Conservation (phyloP, 1,140 invertebrate species). For the Pseudomyrmex dendroicus region DNA sequence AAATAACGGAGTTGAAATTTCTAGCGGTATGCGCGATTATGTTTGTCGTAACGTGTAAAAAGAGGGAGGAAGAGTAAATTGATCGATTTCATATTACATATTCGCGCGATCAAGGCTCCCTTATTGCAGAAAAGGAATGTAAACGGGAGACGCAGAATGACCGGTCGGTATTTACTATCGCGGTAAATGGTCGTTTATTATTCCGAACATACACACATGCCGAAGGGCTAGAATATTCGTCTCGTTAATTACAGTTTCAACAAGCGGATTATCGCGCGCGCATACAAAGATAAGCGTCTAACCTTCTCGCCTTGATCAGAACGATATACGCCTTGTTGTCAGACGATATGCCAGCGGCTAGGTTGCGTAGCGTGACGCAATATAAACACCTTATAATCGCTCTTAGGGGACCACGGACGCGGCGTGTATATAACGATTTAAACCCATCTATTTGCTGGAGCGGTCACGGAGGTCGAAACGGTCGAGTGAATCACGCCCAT, state of each 20-base stretch:
- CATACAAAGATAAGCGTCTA: constrained; percentile 44
- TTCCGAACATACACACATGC: background rate
- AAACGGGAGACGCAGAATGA: constrained; percentile 45
- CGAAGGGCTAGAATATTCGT: background rate
- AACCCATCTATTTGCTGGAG: constrained; percentile 55
- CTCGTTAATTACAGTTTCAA: constrained; percentile 51
- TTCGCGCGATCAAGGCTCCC: constrained; percentile 30
- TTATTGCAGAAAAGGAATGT: background rate
- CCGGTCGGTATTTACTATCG: constrained; percentile 44
- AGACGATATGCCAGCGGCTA: constrained; percentile 60
- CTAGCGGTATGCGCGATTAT: background rate
- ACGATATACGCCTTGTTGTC: background rate
- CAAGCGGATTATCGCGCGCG: constrained; percentile 31
- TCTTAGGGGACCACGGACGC: constrained; percentile 62
- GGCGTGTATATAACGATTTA: constrained; percentile 60
- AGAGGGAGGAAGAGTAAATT: background rate
- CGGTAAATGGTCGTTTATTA: constrained; percentile 53
- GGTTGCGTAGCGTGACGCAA: constrained; percentile 58
- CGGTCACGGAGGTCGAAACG: background rate
- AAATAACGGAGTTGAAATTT: background rate
- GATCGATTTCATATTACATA: constrained; percentile 45
- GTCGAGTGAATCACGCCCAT: constrained; percentile 2
- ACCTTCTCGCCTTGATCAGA: constrained; percentile 12
- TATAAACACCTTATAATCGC: constrained; percentile 75
- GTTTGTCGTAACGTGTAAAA: constrained; percentile 2